A percentile compares a stretch with the other conserved stretches of the same genome.
phyloP scores from a whole-genome alignment of 2,797 vertebrate species.

The Bothrops alternatus region DNA sequence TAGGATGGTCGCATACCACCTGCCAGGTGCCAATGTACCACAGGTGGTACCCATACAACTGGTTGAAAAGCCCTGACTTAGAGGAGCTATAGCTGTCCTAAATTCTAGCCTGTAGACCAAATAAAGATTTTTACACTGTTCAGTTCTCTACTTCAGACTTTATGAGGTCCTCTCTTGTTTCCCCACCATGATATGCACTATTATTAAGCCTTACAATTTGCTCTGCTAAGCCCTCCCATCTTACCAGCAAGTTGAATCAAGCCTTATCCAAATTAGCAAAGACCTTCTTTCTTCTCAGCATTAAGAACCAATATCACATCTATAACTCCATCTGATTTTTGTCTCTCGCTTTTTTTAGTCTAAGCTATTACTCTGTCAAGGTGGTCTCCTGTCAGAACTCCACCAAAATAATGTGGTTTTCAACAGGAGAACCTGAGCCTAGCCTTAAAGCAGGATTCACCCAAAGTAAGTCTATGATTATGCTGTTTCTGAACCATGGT shows the following conservation, averaged over 20 bases:
- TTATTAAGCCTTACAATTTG: neutral
- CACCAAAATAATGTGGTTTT: neutral
- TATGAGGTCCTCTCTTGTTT: neutral
- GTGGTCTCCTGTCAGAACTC: neutral
- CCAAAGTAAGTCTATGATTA: neutral
- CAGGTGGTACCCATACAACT: no score
- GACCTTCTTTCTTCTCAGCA: neutral
- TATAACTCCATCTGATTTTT: neutral
- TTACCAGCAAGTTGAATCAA: neutral
- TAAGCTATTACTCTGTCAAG: neutral
- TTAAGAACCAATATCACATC: neutral
- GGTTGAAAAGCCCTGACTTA: neutral
- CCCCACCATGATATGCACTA: neutral
- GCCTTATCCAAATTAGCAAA: neutral
- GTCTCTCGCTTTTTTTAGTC: neutral
- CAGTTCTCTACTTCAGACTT: neutral
- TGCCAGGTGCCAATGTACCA: no score
- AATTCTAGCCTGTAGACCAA: neutral
- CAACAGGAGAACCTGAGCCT: neutral
- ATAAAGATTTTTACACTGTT: neutral
- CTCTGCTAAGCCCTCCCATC: neutral
- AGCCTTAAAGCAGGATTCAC: neutral
- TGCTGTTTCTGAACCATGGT: neutral
- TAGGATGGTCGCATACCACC: no score
- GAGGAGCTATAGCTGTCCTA: neutral